Percentiles rank a stretch among this genome's conserved stretches.
These are phyloP conservation scores for Eueremaeus valkanovi DNA, from an alignment of 2,888 invertebrate species.

Conservation along the genomic window DNA sequence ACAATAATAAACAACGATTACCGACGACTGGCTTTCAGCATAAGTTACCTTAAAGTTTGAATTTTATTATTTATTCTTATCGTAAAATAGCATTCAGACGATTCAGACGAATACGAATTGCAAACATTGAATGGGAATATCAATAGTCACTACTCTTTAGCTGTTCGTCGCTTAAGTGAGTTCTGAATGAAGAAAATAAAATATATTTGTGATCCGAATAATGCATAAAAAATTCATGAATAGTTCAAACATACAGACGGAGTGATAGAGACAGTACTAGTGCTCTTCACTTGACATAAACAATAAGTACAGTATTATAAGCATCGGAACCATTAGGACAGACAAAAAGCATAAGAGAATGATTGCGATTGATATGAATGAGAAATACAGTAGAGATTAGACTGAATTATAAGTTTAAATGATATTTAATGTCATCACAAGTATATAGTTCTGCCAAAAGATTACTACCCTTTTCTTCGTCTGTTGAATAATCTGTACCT, in stretches of 20 bases:
- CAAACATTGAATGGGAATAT: conserved; percentile 18
- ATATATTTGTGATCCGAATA: background rate
- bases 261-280: background rate
- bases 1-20: conserved; percentile 7
- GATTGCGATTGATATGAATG: background rate
- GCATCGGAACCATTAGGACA: background rate
- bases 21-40: background rate
- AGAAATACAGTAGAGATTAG: background rate
- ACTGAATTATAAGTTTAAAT: background rate
- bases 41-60: background rate
- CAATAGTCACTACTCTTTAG: background rate
- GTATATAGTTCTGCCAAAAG: background rate
- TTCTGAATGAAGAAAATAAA: background rate
- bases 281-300: background rate
- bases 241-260: background rate
- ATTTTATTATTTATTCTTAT: background rate
- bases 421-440: background rate
- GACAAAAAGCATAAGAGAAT: background rate
- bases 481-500: background rate
- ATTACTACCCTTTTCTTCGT: background rate
- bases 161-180: background rate
- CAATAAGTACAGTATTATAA: background rate
- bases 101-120: background rate
- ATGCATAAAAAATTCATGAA: background rate
- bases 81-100: background rate